Evolutionary conservation across 2,113 vertebrate species (phyloP), one percentile per base, ranked within the genome.

Genomic region (Chloroceryle aenea): DNA sequence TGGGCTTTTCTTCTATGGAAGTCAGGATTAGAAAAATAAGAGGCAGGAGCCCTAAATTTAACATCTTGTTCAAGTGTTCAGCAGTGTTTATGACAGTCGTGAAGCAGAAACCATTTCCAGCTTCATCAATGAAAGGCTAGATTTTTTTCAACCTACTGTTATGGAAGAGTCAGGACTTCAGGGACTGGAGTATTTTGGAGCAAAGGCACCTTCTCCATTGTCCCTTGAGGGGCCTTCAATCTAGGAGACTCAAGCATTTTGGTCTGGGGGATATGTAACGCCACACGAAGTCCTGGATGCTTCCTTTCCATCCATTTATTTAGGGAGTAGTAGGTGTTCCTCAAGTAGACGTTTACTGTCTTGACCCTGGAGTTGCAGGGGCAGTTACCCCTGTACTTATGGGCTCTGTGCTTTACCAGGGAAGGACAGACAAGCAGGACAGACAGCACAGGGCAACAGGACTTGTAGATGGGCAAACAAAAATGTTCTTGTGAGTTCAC

Each of bases 391-490:
- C 29, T 3, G 6, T 52, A 21, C 17, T 12, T 21, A 2, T 3
- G 6, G 48, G 50, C 45, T 34, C 47, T 4, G 2, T 10, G 36
- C 42, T 71, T 23, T 15, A 12, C 14, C 1, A 1, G 25, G 36
- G 36, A 2, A 22, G 53, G 43, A 14, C 53, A 27, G 34, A 45
- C 8, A 21, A 52, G 36, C 14, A 7, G 38, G 30, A 30, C n/a
- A 9, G 47, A 25, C 1, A 10, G 43, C 16, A 17, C 45, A 36
- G 26, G 10, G 14, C 48, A 17, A 4, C 4, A 0, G 5, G 12
- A 6, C 69, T 36, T 6, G 1, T 4, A 55, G n/a, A 14, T 0
- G 17, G 25, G 25, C 47, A 62, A 84, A 53, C 45, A 19, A 30
- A 29, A 22, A 14, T 6, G 36, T 19, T 8, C 67, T 43, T 19